These are phyloP conservation scores for Vanessa tameamea DNA, from an alignment of 1,140 invertebrate species.

Conservation along the genomic window DNA sequence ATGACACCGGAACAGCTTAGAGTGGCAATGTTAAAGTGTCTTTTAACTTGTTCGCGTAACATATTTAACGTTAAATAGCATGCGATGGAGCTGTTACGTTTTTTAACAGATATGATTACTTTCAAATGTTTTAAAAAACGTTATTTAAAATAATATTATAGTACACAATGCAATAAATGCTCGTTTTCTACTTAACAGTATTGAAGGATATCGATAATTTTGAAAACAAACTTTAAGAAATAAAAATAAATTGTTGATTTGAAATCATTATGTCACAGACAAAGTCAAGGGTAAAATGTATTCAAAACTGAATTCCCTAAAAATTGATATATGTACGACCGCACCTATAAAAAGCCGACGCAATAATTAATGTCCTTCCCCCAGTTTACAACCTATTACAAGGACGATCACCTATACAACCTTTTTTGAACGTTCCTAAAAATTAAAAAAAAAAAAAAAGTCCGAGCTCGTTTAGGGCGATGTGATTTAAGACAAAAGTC, in stretches of 20 bases:
- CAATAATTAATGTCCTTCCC: conserved; percentile 20
- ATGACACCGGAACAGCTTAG: conserved; percentile 12
- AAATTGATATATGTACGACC: not conserved
- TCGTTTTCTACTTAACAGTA: too few relatives aligned
- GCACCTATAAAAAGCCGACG: conserved; percentile 5
- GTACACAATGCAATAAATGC: too few relatives aligned
- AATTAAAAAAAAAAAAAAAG: conserved; percentile 40
- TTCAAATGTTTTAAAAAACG: too few relatives aligned
- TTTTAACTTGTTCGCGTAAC: conserved; percentile 1
- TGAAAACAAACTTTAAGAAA: too few relatives aligned
- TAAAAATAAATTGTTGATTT: too few relatives aligned
- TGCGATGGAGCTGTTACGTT: not conserved
- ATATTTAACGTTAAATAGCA: not conserved
- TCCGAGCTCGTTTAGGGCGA: conserved; percentile 36
- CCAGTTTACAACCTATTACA: conserved; percentile 35
- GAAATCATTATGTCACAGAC: too few relatives aligned
- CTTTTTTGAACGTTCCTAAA: conserved; percentile 29
- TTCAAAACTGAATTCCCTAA: not conserved
- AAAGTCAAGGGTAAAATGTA: not conserved
- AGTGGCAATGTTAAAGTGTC: conserved; percentile 12
- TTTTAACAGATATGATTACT: not conserved
- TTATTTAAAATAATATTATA: too few relatives aligned
- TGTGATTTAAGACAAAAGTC: conserved; percentile 68
- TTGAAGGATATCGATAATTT: too few relatives aligned
- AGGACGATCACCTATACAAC: conserved; percentile 26